Conservation (phyloP, 1,140 invertebrate species). For the Sycophila sp. region DNA sequence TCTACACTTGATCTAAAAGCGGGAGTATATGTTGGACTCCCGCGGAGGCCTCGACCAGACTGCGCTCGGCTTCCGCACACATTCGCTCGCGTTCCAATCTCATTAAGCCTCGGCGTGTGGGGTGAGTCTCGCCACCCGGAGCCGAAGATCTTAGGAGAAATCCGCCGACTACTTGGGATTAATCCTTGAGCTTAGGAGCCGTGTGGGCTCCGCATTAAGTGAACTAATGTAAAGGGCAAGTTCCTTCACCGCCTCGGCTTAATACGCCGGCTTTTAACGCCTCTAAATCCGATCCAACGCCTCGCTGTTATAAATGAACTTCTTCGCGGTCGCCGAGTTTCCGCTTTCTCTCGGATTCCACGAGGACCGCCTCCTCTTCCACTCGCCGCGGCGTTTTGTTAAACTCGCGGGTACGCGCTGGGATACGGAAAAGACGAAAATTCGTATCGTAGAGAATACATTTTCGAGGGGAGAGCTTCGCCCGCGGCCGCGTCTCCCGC, state of each 20-base stretch:
- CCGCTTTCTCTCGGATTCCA: slow-evolving; percentile 12
- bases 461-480: too few relatives aligned
- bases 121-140: neutral
- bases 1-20: too few relatives aligned
- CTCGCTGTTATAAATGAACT: slow-evolving; percentile 16
- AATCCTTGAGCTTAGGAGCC: slow-evolving; percentile 31
- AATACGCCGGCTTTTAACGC: slow-evolving; percentile 28
- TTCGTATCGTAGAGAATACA: neutral
- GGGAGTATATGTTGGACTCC: too few relatives aligned
- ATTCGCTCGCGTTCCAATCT: neutral
- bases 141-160: slow-evolving; percentile 1
- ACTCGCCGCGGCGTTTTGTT: neutral
- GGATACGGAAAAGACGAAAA: neutral
- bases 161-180: slow-evolving; percentile 16
- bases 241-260: neutral
- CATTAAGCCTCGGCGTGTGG: slow-evolving; percentile 29
- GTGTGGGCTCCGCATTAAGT: slow-evolving; percentile 40
- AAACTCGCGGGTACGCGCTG: neutral
- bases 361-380: neutral
- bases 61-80: neutral
- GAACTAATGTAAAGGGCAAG: slow-evolving; percentile 46
- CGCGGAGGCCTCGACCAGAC: too few relatives aligned
- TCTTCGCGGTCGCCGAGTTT: neutral
- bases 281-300: slow-evolving; percentile 14
- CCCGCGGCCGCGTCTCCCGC: neutral